These are phyloP conservation scores for Alexandromys fortis DNA, from an alignment of 2,113 vertebrate species.

Conservation along the genomic window DNA sequence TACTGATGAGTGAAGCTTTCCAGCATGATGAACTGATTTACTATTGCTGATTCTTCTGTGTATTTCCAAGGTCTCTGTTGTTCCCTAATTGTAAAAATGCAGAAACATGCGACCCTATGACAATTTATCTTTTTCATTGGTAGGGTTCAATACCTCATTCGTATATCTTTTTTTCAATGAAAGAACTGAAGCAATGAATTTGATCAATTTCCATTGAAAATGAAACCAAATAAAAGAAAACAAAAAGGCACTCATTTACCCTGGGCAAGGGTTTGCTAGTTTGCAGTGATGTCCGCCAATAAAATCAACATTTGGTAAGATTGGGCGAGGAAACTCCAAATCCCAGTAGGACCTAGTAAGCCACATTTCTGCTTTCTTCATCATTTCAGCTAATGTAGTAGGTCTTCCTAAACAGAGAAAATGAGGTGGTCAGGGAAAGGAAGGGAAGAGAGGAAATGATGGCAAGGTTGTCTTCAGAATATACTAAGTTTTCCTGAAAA, in stretches of 20 bases:
- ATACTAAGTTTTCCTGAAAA: not conserved
- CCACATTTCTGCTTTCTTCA: slow-evolving; percentile 60
- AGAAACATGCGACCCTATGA: not conserved
- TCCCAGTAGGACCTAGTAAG: slow-evolving; percentile 88
- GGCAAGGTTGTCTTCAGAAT: not conserved
- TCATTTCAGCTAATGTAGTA: not conserved
- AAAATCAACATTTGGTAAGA: not conserved
- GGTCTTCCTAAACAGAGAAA: not conserved
- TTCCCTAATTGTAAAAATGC: not conserved
- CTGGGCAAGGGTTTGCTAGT: not conserved
- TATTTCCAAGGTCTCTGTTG: not conserved
- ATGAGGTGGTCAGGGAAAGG: slow-evolving; percentile 68
- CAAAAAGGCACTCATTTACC: slow-evolving; percentile 48
- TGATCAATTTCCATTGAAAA: not conserved
- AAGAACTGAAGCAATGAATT: not conserved
- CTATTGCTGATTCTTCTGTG: not conserved
- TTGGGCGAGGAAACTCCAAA: not conserved
- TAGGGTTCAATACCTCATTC: not conserved
- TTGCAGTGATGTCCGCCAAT: not conserved
- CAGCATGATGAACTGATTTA: not conserved
- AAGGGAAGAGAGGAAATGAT: not conserved
- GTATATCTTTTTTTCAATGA: not conserved
- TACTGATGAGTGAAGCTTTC: not conserved
- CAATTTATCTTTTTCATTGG: not conserved
- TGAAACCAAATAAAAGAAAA: not conserved